Evolutionary conservation across 1,140 invertebrate species (phyloP), one percentile per base, ranked within the genome.

Genomic region (Mamestra configurata): DNA sequence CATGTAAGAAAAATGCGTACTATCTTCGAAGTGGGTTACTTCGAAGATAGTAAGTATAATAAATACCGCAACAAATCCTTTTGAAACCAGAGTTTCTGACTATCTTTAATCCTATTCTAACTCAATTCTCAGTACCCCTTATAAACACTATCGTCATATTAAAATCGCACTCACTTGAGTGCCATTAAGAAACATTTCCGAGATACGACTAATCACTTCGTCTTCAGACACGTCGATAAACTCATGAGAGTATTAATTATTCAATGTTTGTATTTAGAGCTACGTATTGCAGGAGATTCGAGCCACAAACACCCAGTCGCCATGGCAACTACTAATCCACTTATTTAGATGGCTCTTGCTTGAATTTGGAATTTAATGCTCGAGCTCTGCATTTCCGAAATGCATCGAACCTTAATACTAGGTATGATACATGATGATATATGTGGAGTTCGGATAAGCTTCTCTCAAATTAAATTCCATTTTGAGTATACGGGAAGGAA

Each of bases 381-480:
- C 15, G 59, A 64, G 31, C 3, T n/a, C 64, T 68, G 37, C 31
- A 64, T 20, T 68, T 43, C 13, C 11, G 64, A 68, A 68, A 68
- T 40, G 40, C 22, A 46, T 40, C n/a, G n/a, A n/a, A n/a, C n/a
- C n/a, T n/a, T 46, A 27, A 22, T 43, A 24, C n/a, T n/a, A 13
- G 64, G 40, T n/a, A 68, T 49, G 37, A 68, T 68, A 20, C 8
- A 68, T 49, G 37, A 68, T 68, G 64, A 24, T 68, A 46, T 40
- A 68, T 64, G 31, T 1, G 59, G 35, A 3, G 35, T 40, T 64
- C 4, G 31, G 59, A 11, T 61, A 35, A 61, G 27, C 57, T 31
- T 24, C 27, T 24, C 27, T 61, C 5, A 13, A 7, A n/a, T n/a
- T 7, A 15, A 31, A 59, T 53, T 22, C 18, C 18, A 22, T 53